These are phyloP conservation scores for Drosophila pullipes DNA, from an alignment of 2,888 invertebrate species.

Conservation along the genomic window DNA sequence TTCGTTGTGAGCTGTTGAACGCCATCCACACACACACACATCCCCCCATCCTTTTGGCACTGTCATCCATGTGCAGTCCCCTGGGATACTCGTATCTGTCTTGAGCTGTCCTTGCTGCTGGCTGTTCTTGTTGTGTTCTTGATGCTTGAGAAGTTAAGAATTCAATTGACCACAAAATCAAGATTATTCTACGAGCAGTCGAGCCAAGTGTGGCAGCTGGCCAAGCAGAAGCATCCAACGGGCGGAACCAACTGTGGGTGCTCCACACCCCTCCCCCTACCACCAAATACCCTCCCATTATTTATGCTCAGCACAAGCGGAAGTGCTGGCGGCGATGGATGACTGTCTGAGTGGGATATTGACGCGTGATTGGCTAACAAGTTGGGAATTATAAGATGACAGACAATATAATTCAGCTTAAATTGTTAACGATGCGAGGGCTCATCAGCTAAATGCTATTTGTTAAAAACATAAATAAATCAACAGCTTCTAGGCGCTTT, in stretches of 20 bases:
- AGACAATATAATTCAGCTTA: conserved; percentile 32
- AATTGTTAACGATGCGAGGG: conserved; percentile 11
- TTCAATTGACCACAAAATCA: conserved; percentile 84
- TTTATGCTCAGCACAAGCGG: conserved; percentile 19
- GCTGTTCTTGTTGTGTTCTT: conserved; percentile 60
- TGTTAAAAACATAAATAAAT: not conserved
- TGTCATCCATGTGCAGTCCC: conserved; percentile 75
- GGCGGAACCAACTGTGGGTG: conserved; percentile 24
- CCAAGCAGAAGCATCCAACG: conserved; percentile 38
- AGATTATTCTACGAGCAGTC: conserved; percentile 78
- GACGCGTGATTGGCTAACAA: conserved; percentile 55
- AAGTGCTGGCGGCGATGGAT: conserved; percentile 43
- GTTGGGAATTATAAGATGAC: conserved; percentile 54
- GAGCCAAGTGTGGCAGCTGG: conserved; percentile 48
- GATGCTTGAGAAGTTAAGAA: conserved; percentile 75
- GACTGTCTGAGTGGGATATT: conserved; percentile 37
- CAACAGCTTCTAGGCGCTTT: not conserved
- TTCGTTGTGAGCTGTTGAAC: too few relatives aligned
- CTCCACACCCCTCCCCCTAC: not conserved
- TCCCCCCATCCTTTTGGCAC: conserved; percentile 40
- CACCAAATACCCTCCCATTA: not conserved
- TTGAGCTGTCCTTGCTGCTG: conserved; percentile 13
- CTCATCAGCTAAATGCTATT: conserved; percentile 5
- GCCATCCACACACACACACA: conserved; percentile 7
- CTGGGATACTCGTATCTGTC: conserved; percentile 62